These are phyloP conservation scores for Oligia latruncula DNA, from an alignment of 2,888 invertebrate genomes.

Conservation along the genomic window DNA sequence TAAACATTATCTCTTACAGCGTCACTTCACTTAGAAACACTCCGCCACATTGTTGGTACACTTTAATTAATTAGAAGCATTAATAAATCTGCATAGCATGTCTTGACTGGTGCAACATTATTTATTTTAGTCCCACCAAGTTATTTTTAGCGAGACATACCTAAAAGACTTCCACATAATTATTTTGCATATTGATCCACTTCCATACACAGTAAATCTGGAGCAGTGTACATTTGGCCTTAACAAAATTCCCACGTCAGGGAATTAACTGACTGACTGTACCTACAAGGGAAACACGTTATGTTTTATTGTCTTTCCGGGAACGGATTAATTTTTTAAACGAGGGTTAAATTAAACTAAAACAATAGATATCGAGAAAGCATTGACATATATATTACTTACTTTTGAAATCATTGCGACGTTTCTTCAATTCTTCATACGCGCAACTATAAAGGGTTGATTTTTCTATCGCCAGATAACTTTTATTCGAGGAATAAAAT, in stretches of 20 bases:
- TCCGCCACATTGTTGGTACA: constrained; percentile 1
- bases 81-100: constrained; percentile 23
- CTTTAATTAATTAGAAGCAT: constrained; percentile 28
- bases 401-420: not conserved
- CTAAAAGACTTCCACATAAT: constrained; percentile 1
- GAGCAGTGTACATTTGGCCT: constrained; percentile 43
- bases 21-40: not conserved
- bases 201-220: constrained; percentile 24
- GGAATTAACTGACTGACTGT: constrained; percentile 70
- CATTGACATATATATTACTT: no score
- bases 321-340: constrained; percentile 62
- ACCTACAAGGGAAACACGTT: constrained; percentile 59
- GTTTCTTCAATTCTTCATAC: not conserved
- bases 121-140: not conserved
- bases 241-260: constrained; percentile 65
- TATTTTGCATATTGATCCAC: constrained; percentile 20
- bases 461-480: no score
- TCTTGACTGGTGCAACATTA: constrained; percentile 16
- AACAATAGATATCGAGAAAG: not conserved
- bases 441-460: not conserved
- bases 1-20: not conserved
- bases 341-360: constrained; percentile 41
- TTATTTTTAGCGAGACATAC: constrained; percentile 13
- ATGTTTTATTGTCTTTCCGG: constrained; percentile 57
- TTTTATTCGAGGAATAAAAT: no score